These are phyloP conservation scores for Magallana ariakensis DNA, from an alignment of 1,140 invertebrate genomes.

Conservation along the genomic window DNA sequence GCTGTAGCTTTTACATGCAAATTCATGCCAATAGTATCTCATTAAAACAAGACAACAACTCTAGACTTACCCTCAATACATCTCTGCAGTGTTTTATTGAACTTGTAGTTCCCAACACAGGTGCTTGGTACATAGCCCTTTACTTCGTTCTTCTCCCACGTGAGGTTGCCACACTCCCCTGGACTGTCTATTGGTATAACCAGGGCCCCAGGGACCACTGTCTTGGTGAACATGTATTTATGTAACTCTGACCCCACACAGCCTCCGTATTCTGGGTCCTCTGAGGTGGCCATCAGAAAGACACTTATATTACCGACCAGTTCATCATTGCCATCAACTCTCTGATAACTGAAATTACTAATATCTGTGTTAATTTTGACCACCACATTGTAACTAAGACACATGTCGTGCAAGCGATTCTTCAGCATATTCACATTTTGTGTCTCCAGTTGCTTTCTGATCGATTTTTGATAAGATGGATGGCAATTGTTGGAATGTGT, in stretches of 20 bases:
- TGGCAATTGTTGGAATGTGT: not conserved
- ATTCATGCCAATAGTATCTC: not conserved
- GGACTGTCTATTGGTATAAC: not conserved
- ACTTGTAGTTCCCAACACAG: not conserved
- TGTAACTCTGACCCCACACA: not conserved
- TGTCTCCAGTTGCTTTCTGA: not conserved
- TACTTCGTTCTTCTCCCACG: not conserved
- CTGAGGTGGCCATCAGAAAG: constrained; percentile 1
- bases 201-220: not conserved
- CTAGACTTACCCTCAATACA: not conserved
- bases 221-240: not conserved
- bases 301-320: not conserved
- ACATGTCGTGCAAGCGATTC: constrained; percentile 1
- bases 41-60: not conserved
- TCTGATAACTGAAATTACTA: not conserved
- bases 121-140: not conserved
- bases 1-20: not conserved
- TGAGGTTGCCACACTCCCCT: not conserved
- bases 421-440: not conserved
- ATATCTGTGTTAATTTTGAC: not conserved
- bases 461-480: not conserved
- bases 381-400: not conserved
- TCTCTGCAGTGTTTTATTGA: not conserved
- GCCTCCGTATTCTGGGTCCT: not conserved
- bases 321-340: not conserved